phyloP scores from a whole-genome alignment of 2,888 invertebrate genomes.

The Automeris io region DNA sequence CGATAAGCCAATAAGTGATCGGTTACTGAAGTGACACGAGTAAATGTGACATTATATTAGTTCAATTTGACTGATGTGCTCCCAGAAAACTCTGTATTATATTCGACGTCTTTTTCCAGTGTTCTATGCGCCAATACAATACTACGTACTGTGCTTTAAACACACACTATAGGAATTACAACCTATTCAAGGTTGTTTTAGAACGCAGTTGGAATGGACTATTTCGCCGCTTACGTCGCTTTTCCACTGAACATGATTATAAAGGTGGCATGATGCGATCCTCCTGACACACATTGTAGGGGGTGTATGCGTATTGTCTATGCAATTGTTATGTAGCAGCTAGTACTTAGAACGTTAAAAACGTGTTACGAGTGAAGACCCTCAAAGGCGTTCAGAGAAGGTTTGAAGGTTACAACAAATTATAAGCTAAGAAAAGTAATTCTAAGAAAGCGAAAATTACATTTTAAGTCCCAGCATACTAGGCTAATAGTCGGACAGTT shows the following conservation, averaged over 20 bases:
- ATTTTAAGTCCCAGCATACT: too few species aligned
- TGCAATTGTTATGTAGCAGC: conserved; percentile 45
- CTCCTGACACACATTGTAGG: conserved; percentile 65
- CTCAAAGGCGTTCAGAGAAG: background rate
- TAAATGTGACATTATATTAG: too few species aligned
- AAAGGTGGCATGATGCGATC: conserved; percentile 34
- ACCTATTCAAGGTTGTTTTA: conserved; percentile 3
- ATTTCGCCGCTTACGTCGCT: conserved; percentile 12
- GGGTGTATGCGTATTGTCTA: conserved; percentile 57
- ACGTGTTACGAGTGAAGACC: conserved; percentile 21
- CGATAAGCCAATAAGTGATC: too few species aligned
- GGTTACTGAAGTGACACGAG: too few species aligned
- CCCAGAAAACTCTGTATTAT: too few species aligned
- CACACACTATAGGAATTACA: conserved; percentile 10
- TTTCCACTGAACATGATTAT: conserved; percentile 16
- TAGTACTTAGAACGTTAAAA: conserved; percentile 26
- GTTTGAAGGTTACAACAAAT: conserved; percentile 8
- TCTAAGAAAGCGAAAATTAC: too few species aligned
- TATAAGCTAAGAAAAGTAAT: too few species aligned
- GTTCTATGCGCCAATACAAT: conserved; percentile 7
- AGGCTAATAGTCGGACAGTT: too few species aligned
- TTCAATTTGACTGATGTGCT: too few species aligned
- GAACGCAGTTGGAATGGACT: conserved; percentile 12
- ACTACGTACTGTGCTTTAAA: conserved; percentile 8
- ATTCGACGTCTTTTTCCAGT: too few species aligned